Percentiles rank a stretch among this genome's conserved stretches.
Conservation (phyloP, 2,797 vertebrate genomes). For the Cyprinella venusta region DNA sequence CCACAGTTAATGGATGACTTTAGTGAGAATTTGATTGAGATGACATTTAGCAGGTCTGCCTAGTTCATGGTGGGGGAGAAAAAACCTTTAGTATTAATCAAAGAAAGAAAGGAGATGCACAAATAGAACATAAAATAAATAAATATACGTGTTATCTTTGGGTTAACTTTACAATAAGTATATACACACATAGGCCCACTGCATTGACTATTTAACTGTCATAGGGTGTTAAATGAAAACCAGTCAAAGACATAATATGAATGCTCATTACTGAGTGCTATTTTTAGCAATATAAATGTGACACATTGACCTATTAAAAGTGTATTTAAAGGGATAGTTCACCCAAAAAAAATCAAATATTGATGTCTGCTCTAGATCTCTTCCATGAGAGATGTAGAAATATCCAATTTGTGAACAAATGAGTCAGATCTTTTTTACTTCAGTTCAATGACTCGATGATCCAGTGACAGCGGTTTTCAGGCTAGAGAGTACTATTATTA, state of each 20-base stretch:
- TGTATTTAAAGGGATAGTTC: neutral
- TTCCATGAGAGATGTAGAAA: neutral
- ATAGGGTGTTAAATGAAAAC: neutral
- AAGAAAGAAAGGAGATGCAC: neutral
- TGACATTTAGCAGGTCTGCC: constrained; percentile 32
- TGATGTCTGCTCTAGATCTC: constrained; percentile 3
- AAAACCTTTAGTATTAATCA: neutral
- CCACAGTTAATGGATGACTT: constrained; percentile 29
- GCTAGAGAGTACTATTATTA: neutral
- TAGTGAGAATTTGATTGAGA: constrained; percentile 41
- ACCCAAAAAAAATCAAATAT: neutral
- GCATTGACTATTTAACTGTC: neutral
- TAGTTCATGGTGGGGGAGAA: neutral
- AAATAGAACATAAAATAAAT: neutral
- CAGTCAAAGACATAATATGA: neutral
- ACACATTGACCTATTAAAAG: neutral
- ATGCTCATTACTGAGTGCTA: constrained; percentile 3
- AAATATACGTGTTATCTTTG: neutral
- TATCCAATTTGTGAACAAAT: neutral
- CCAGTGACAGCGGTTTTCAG: neutral
- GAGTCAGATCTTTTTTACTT: neutral
- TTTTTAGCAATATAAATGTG: constrained; percentile 10
- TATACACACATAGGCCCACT: neutral
- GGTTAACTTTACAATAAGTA: neutral
- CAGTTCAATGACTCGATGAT: neutral